Base-by-base conservation (phyloP, 2,797 vertebrate species). In the Tarsius wallacei region DNA sequence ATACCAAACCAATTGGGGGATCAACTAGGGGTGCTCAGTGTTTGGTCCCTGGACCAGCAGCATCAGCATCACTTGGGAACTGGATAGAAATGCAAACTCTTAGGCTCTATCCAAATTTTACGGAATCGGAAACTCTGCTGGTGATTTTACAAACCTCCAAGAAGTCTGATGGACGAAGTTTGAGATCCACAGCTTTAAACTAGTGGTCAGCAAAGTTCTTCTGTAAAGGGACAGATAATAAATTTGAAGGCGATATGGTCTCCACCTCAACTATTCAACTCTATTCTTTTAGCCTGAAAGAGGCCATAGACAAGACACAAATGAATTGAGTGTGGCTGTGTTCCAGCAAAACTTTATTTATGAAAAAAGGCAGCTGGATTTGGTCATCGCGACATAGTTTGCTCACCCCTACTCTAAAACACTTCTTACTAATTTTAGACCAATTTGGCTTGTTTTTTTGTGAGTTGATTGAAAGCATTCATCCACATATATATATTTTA, bases 31-130 rank as follows among this genome's bases (percentile, higher is more conserved):
- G 4, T 55, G 51, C 68, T 91, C 87, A 22, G 0, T 33, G 21
- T 47, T 26, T 74, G 26, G 12, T 21, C 24, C 28, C 26, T 0
- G 2, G 26, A n/a, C 19, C 3, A 28, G 33, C 51, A 33, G 2
- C 4, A 11, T 36, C 17, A 31, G 14, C 3, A 7, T 19, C 0
- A 2, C 31, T 26, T 19, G 12, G 28, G 9, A 74, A 73, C 28
- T 49, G n/a, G 47, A 31, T 55, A 93, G 55, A 70, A 87, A 31
- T 31, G 10, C 53, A 53, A 11, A 16, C 4, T 22, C 31, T 80
- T 31, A 57, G 36, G 0, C 28, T 10, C 2, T 15, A 2, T 10
- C 13, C 3, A 15, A 33, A 4, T 55, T 5, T 51, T 68, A 0
- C n/a, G 28, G 51, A 53, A 11, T n/a, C 14, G 21, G 36, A 70